A percentile compares a stretch with the other conserved stretches of the same genome.
These are phyloP conservation scores for Nymphalis io DNA, from an alignment of 1,140 invertebrate genomes.

Conservation along the genomic window DNA sequence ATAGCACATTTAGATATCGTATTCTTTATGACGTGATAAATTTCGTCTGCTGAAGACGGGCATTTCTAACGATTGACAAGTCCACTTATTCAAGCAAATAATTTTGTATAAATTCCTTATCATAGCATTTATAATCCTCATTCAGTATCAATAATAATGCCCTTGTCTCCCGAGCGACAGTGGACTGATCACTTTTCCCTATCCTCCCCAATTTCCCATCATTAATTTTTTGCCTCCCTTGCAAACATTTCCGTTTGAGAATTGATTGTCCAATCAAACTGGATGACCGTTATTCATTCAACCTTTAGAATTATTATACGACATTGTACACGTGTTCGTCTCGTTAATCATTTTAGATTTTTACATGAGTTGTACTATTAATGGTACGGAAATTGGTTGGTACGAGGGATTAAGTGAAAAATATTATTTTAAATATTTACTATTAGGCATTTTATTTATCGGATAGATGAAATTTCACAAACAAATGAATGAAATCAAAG, in stretches of 20 bases:
- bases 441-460: no score
- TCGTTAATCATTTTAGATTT: slow-evolving; percentile 17
- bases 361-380: slow-evolving; percentile 4
- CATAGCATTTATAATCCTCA: slow-evolving; percentile 17
- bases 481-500: no score
- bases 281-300: slow-evolving; percentile 57
- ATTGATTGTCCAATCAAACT: slow-evolving; percentile 66
- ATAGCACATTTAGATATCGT: no score
- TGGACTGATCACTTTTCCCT: slow-evolving; percentile 47
- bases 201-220: slow-evolving; percentile 57
- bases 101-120: slow-evolving; percentile 1
- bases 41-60: not conserved
- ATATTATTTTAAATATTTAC: no score
- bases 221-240: slow-evolving; percentile 67
- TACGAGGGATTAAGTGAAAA: no score
- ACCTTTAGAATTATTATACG: slow-evolving; percentile 19
- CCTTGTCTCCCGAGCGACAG: slow-evolving; percentile 37
- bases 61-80: not conserved
- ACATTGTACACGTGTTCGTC: slow-evolving; percentile 23
- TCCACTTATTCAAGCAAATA: not conserved
- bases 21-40: no score
- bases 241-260: slow-evolving; percentile 50
- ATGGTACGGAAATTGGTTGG: not conserved
- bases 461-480: no score
- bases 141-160: slow-evolving; percentile 50